A percentile compares a stretch with the other conserved stretches of the same genome.
Evolutionary conservation across 2,113 vertebrate species (phyloP).

Genomic region (Planiliza haematocheilus): DNA sequence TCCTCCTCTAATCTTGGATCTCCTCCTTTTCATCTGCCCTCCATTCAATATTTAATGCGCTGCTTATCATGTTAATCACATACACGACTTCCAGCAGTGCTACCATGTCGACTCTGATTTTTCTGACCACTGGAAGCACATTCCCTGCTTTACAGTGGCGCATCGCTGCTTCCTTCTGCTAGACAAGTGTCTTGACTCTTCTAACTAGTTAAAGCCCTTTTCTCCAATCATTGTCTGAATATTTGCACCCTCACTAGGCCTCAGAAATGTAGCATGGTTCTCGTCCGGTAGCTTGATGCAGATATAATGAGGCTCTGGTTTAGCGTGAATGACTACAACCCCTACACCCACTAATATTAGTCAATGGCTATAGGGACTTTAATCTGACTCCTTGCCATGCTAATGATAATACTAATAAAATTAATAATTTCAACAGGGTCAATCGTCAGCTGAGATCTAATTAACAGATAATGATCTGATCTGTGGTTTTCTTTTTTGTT

Average conservation of each 20-base stretch:
- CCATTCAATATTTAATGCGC: slow-evolving; percentile 43
- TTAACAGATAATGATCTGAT: slow-evolving; percentile 47
- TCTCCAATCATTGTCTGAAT: neutral
- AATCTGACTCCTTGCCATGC: slow-evolving; percentile 1
- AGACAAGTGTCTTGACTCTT: too few species aligned
- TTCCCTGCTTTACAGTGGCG: neutral
- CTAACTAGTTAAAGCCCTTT: neutral
- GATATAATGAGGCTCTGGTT: slow-evolving; percentile 30
- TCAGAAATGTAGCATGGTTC: slow-evolving; percentile 4
- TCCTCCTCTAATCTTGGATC: slow-evolving; percentile 12
- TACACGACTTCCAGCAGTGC: slow-evolving; percentile 6
- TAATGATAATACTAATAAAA: slow-evolving; percentile 33
- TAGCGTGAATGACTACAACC: slow-evolving; percentile 1
- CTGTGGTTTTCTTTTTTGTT: slow-evolving; percentile 12
- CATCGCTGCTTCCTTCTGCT: too few species aligned
- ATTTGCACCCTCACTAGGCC: slow-evolving; percentile 6
- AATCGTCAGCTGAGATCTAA: slow-evolving; percentile 54
- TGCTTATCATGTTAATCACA: slow-evolving; percentile 51
- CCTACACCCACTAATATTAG: slow-evolving; percentile 5
- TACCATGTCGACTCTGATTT: neutral
- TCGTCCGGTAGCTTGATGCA: neutral
- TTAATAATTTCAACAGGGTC: slow-evolving; percentile 27
- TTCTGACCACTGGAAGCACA: slow-evolving; percentile 9
- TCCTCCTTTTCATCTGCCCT: slow-evolving; percentile 2
- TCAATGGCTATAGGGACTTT: slow-evolving; percentile 2